Conservation (phyloP, 2,113 vertebrate species). For the Epinephelus moara region DNA sequence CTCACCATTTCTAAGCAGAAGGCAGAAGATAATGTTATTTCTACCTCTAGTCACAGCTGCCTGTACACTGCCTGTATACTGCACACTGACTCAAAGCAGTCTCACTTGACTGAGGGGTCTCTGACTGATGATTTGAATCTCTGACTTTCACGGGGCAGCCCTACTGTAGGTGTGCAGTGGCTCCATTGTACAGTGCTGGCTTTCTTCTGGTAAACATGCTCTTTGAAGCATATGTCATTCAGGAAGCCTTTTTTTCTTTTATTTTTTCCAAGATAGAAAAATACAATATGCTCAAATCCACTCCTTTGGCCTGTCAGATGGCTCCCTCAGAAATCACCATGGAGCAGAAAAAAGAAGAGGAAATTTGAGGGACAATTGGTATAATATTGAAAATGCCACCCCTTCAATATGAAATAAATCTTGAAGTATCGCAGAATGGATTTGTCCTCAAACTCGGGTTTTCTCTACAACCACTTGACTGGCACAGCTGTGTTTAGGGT, state of each 20-base stretch:
- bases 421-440: constrained; percentile 22
- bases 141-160: too few relatives aligned
- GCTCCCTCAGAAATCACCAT: not conserved
- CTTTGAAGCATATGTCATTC: not conserved
- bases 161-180: not conserved
- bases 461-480: constrained; percentile 32
- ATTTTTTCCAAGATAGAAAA: not conserved
- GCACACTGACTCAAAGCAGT: too few relatives aligned
- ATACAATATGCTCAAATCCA: not conserved
- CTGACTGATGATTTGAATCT: too few relatives aligned
- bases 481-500: constrained; percentile 49
- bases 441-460: constrained; percentile 21
- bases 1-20: too few relatives aligned
- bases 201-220: not conserved
- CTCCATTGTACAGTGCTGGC: not conserved
- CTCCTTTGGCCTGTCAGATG: not conserved
- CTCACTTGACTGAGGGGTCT: too few relatives aligned
- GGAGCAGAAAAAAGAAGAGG: not conserved
- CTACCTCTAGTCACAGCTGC: too few relatives aligned
- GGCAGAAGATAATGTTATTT: too few relatives aligned
- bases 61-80: too few relatives aligned
- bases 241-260: too few relatives aligned
- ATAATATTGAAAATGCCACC: constrained; percentile 13
- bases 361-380: constrained; percentile 31
- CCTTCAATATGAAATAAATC: constrained; percentile 13